phyloP scores from a whole-genome alignment of 2,113 vertebrate species.

The Hippoglossus stenolepis region DNA sequence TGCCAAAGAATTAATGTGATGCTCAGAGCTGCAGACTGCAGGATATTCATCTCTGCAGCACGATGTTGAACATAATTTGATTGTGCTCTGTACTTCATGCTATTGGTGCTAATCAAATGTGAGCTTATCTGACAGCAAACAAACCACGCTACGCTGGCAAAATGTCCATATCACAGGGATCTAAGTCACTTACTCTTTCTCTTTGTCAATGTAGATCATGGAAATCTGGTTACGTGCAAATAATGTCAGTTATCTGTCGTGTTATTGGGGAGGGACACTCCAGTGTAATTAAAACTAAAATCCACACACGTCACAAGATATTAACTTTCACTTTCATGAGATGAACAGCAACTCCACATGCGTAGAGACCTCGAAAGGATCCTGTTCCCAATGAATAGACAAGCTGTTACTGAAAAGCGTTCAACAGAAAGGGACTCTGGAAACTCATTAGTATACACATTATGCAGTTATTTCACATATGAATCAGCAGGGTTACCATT shows the following conservation, averaged over 20 bases:
- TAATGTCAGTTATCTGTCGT: conserved; percentile 24
- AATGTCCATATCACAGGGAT: conserved; percentile 43
- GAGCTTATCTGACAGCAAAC: conserved; percentile 57
- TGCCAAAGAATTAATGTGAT: conserved; percentile 71
- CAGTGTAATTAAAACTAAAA: conserved; percentile 39
- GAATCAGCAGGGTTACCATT: background rate
- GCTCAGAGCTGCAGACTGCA: conserved; percentile 71
- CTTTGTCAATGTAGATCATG: conserved; percentile 28
- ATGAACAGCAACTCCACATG: background rate
- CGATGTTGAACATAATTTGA: conserved; percentile 59
- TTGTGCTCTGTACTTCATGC: conserved; percentile 52
- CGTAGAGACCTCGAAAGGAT: background rate
- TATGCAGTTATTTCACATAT: background rate
- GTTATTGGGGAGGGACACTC: conserved; percentile 13
- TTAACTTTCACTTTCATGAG: background rate
- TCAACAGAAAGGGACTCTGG: background rate
- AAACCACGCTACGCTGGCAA: conserved; percentile 18
- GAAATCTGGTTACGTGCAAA: conserved; percentile 45
- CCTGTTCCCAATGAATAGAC: background rate
- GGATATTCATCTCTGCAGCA: conserved; percentile 66
- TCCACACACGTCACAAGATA: conserved; percentile 11
- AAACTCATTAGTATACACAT: background rate
- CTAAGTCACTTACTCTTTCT: conserved; percentile 30
- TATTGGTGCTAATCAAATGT: conserved; percentile 61
- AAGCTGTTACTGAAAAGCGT: background rate